A percentile compares a stretch with the other conserved stretches of the same genome.
Evolutionary conservation across 2,888 invertebrate genomes (phyloP).

Genomic region (Mimumesa dahlbomi): DNA sequence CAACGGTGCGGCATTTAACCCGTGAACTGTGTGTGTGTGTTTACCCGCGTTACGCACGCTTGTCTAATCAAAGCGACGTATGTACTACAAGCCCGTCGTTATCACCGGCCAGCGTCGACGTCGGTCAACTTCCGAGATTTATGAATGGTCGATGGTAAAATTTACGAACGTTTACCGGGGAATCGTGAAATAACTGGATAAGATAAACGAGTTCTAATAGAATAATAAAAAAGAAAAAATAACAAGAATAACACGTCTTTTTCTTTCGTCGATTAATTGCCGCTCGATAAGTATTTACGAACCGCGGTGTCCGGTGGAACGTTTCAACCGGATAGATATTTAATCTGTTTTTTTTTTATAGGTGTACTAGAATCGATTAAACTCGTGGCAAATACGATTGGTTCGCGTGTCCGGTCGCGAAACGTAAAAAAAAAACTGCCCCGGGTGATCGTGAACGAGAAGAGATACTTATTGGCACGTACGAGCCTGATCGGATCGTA

Average conservation of each 20-base stretch:
- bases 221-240: too few relatives aligned
- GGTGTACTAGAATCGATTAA: too few relatives aligned
- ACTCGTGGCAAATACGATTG: too few relatives aligned
- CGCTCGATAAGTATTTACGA: too few relatives aligned
- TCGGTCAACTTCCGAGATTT: conserved; percentile 45
- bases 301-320: too few relatives aligned
- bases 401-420: too few relatives aligned
- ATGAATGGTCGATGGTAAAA: conserved; percentile 24
- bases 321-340: too few relatives aligned
- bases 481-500: conserved; percentile 10
- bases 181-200: not conserved
- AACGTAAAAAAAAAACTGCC: not conserved
- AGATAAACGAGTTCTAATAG: not conserved
- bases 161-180: conserved; percentile 3
- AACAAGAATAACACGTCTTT: too few relatives aligned
- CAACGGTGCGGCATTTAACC: conserved; percentile 38
- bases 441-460: conserved; percentile 1
- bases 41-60: conserved; percentile 42
- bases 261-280: too few relatives aligned
- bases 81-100: conserved; percentile 21
- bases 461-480: conserved; percentile 4
- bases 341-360: too few relatives aligned
- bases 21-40: conserved; percentile 27
- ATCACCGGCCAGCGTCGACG: conserved; percentile 31
- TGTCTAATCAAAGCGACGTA: conserved; percentile 42